A percentile compares a stretch with the other conserved stretches of the same genome.
Conservation (phyloP, 2,797 vertebrate genomes). For the Rhabdomys pumilio region DNA sequence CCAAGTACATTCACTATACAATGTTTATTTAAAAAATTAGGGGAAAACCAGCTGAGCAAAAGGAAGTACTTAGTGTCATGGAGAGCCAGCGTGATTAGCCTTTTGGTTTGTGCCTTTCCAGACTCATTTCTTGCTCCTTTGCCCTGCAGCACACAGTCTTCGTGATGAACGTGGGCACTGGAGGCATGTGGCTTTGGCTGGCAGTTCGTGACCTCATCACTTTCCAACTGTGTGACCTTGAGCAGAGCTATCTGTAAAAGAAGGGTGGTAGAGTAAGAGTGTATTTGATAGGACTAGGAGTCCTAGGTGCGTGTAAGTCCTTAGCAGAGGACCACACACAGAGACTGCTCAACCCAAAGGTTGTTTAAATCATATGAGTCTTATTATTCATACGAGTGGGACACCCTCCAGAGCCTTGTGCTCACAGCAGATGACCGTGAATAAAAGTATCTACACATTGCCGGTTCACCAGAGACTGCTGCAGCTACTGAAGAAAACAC, state of each 20-base stretch:
- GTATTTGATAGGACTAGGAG: neutral
- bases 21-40: neutral
- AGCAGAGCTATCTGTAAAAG: neutral
- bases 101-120: neutral
- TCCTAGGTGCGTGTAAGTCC: neutral
- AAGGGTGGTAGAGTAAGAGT: neutral
- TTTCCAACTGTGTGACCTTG: conserved; percentile 65
- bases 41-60: neutral
- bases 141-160: neutral
- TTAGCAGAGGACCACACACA: neutral
- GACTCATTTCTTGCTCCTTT: neutral
- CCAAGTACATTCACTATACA: neutral
- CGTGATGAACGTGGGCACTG: neutral
- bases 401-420: conserved; percentile 6
- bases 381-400: conserved; percentile 44
- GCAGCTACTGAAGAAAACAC: conserved; percentile 46
- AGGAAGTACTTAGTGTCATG: neutral
- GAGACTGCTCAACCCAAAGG: neutral
- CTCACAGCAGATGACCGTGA: neutral
- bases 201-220: conserved; percentile 1
- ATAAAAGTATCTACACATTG: neutral
- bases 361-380: conserved; percentile 27
- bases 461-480: conserved; percentile 27
- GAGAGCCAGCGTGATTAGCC: neutral
- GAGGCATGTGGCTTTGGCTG: conserved; percentile 42